Evolutionary conservation across 2,113 vertebrate genomes (phyloP).

Genomic region (Archilochus colubris): DNA sequence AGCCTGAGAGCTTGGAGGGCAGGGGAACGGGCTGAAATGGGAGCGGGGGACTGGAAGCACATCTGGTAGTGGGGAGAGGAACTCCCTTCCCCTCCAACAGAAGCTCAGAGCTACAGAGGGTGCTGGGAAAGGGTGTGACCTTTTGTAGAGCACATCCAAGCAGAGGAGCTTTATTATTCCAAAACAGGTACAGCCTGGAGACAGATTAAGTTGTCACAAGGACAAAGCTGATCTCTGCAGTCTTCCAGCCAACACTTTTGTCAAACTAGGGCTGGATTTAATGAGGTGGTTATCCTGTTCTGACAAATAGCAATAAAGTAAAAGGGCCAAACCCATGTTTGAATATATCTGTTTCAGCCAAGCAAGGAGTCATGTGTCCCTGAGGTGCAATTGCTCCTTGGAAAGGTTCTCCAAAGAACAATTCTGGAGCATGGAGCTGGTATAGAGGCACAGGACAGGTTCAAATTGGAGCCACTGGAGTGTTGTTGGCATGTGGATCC

Average conservation of each 20-base stretch:
- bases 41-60: constrained; percentile 3
- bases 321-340: not conserved
- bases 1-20: not conserved
- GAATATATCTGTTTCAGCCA: not conserved
- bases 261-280: constrained; percentile 27
- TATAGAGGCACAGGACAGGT: not conserved
- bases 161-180: constrained; percentile 15
- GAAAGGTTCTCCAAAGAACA: not conserved
- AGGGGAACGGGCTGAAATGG: not conserved
- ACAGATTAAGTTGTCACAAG: constrained; percentile 17
- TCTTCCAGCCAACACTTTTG: constrained; percentile 1
- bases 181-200: not conserved
- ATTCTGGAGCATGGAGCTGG: not conserved
- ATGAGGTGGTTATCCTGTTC: constrained; percentile 14
- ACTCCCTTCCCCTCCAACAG: not conserved
- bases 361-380: not conserved
- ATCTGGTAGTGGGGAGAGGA: not conserved
- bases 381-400: not conserved
- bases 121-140: constrained; percentile 21
- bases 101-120: not conserved
- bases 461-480: not conserved
- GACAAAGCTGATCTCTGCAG: constrained; percentile 54
- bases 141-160: not conserved
- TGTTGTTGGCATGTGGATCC: not conserved
- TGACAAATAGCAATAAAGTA: constrained; percentile 11